Percentiles rank a stretch among this genome's conserved stretches.
phyloP scores from a whole-genome alignment of 2,797 vertebrate genomes.

The Presbytis comata region DNA sequence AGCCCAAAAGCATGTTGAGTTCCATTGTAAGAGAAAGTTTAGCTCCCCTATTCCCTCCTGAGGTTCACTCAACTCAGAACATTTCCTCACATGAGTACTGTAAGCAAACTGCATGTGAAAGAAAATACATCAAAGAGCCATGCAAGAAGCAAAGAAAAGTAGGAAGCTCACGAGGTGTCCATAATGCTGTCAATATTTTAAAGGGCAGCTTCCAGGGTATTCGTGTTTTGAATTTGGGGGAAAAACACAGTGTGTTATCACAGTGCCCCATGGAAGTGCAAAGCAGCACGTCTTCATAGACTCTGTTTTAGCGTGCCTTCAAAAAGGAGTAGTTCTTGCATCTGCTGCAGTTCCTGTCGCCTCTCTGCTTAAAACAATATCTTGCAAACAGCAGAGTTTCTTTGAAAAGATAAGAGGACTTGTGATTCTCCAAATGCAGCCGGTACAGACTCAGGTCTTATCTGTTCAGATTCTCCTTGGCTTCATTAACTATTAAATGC shows the following conservation, averaged over 20 bases:
- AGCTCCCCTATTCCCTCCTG: neutral
- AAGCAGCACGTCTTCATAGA: neutral
- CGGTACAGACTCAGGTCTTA: constrained; percentile 60
- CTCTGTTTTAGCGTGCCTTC: constrained; percentile 24
- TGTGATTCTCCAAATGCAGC: constrained; percentile 49
- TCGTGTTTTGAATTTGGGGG: neutral
- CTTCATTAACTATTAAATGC: constrained; percentile 84
- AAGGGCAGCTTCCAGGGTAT: neutral
- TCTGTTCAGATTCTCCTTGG: constrained; percentile 69
- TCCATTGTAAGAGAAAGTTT: neutral
- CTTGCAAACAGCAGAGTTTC: constrained; percentile 73
- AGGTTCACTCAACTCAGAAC: neutral
- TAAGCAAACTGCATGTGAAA: neutral
- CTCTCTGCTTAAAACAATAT: constrained; percentile 67
- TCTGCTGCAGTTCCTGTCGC: neutral
- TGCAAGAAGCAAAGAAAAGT: neutral
- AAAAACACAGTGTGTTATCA: neutral
- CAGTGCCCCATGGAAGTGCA: neutral
- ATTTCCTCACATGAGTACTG: neutral
- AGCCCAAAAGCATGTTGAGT: neutral
- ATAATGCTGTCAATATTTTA: neutral
- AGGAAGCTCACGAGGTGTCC: neutral
- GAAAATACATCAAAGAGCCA: neutral
- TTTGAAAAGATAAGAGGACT: constrained; percentile 67
- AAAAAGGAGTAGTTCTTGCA: neutral